Base-by-base conservation (phyloP, 2,113 vertebrate species). In the Phycodurus eques region DNA sequence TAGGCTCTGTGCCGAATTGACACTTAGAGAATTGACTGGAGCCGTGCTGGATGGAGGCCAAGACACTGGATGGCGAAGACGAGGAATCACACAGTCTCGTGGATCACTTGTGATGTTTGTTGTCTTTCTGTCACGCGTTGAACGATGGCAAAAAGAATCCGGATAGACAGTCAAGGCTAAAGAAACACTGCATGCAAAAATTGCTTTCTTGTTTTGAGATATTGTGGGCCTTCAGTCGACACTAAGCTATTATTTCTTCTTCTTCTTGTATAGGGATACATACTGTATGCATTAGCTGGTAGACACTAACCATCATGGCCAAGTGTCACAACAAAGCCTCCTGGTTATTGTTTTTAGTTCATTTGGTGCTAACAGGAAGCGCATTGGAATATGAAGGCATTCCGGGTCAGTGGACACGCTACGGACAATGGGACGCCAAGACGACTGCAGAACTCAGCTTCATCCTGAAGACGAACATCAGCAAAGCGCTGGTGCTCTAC, bases 361-460 rank as follows among this genome's bases (percentile, higher is more conserved):
- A 86, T 17, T 81, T 91, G 57, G 76, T 89, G 74, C 80, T 91
- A 13, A 75, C 76, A n/a, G 80, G 84, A 61, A 62, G 82, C 4
- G 92, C 93, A 4, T 87, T 98, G 83, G 95, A 98, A 78, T 98
- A 98, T 3, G 94, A 95, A 31, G 96, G 96, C 0, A 90, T 94
- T 54, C 94, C 95, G 0, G 96, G 96, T 63, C 96, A 98, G 83
- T 98, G 96, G 96, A 96, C 95, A 0, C 94, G 96, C 20, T 98
- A 97, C 1, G 94, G 92, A 14, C 94, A 94, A 60, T 97, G 95
- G 95, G 93, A 95, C 1, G 95, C 95, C 4, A 93, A 91, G 43
- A 83, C 92, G 13, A 92, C 91, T 1, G 96, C 94, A 0, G 94
- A 97, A 83, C 94, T 98, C 70, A 98, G 94, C 87, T 97, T 98